phyloP scores from a whole-genome alignment of 1,140 invertebrate species.

The Anastatus disparis region DNA sequence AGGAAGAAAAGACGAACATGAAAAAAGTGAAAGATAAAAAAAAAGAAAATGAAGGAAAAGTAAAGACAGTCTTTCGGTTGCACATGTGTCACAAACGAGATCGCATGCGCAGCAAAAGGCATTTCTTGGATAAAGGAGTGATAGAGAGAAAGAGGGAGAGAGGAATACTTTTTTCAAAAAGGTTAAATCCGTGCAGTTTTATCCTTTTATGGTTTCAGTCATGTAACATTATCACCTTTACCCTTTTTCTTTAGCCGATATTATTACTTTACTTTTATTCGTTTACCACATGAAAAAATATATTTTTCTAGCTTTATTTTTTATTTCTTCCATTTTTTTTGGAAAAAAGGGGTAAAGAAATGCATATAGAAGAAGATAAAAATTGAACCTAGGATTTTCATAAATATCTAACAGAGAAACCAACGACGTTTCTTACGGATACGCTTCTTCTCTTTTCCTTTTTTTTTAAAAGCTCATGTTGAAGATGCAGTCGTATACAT shows the following conservation, averaged over 20 bases:
- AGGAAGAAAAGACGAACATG: background rate
- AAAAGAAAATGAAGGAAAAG: background rate
- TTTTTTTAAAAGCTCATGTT: no score
- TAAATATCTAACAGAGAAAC: slow-evolving; percentile 13
- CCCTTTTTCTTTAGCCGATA: background rate
- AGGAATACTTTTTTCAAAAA: background rate
- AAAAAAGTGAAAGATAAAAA: background rate
- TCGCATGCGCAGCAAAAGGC: background rate
- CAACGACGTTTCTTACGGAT: no score
- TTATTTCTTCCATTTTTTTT: background rate
- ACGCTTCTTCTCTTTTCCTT: background rate
- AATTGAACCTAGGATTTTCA: slow-evolving; percentile 13
- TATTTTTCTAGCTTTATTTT: no score
- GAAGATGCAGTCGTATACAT: no score
- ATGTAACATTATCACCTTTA: slow-evolving; percentile 3
- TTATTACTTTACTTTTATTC: slow-evolving; percentile 5
- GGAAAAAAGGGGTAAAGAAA: background rate
- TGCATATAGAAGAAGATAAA: background rate
- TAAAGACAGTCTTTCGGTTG: background rate
- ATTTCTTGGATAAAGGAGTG: background rate
- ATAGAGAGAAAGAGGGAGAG: background rate
- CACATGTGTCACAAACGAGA: background rate
- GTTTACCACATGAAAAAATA: no score
- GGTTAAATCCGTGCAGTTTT: slow-evolving; percentile 7
- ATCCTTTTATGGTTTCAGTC: background rate